These are phyloP conservation scores for Lysiphlebus fabarum DNA, from an alignment of 1,140 invertebrate genomes.

Conservation along the genomic window DNA sequence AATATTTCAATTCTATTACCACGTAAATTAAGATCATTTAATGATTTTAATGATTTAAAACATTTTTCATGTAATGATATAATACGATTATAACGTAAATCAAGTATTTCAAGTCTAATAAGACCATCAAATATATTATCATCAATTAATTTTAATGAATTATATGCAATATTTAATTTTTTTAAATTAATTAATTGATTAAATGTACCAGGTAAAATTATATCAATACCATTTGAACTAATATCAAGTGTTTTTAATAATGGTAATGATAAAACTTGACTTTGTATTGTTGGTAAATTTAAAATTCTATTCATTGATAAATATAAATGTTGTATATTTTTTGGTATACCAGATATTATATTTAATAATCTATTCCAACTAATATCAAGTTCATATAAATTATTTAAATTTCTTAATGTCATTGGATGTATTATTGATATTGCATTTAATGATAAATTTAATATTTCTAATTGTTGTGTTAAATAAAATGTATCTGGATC, in stretches of 20 bases:
- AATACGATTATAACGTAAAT: slow-evolving; percentile 74
- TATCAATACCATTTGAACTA: slow-evolving; percentile 72
- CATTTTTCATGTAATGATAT: slow-evolving; percentile 64
- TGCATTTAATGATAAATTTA: slow-evolving; percentile 76
- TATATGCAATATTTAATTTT: slow-evolving; percentile 74
- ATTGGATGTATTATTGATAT: slow-evolving; percentile 65
- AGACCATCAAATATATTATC: slow-evolving; percentile 68
- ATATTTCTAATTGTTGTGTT: slow-evolving; percentile 68
- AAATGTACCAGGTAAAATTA: slow-evolving; percentile 64
- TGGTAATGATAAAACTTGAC: slow-evolving; percentile 67
- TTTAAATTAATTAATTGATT: slow-evolving; percentile 67
- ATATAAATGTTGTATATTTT: slow-evolving; percentile 74
- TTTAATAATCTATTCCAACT: slow-evolving; percentile 71
- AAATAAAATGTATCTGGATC: slow-evolving; percentile 71
- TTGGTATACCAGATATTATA: slow-evolving; percentile 70
- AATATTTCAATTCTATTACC: slow-evolving; percentile 74
- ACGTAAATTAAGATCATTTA: slow-evolving; percentile 69
- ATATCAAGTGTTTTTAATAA: slow-evolving; percentile 71
- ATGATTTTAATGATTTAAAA: slow-evolving; percentile 61
- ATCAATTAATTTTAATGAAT: slow-evolving; percentile 69
- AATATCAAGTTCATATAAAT: slow-evolving; percentile 75
- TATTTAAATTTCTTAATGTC: slow-evolving; percentile 69
- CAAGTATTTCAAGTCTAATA: slow-evolving; percentile 69
- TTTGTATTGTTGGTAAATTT: slow-evolving; percentile 62
- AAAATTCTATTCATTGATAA: slow-evolving; percentile 71